Evolutionary conservation across 2,888 invertebrate species (phyloP).

Genomic region (Blera fallax): DNA sequence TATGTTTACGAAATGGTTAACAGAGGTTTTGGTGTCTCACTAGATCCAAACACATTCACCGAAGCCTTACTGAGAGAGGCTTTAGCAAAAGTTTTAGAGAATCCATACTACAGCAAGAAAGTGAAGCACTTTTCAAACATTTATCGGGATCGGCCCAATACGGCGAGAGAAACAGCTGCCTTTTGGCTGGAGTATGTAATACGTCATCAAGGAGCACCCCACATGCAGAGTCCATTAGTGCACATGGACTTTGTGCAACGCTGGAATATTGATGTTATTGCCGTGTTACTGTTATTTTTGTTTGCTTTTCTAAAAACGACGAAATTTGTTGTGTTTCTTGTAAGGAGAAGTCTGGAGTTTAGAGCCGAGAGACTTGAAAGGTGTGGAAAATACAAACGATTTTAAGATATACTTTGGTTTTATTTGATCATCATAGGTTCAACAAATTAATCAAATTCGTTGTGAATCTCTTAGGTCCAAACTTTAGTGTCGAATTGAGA

Average conservation of each 20-base stretch:
- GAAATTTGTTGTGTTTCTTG: background rate
- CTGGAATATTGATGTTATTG: constrained; percentile 75
- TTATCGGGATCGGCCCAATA: constrained; percentile 84
- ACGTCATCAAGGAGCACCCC: constrained; percentile 83
- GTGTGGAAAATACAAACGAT: background rate
- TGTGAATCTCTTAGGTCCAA: no score
- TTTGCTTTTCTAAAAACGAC: background rate
- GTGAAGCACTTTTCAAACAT: constrained; percentile 81
- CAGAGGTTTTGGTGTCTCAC: constrained; percentile 76
- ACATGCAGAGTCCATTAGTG: constrained; percentile 83
- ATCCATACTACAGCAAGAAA: constrained; percentile 75
- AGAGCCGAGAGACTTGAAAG: background rate
- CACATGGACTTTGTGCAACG: background rate
- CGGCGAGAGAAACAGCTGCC: constrained; percentile 82
- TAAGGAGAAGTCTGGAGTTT: background rate
- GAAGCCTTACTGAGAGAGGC: constrained; percentile 70
- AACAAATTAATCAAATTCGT: no score
- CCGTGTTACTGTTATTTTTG: background rate
- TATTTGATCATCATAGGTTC: no score
- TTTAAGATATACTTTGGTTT: background rate
- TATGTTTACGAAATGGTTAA: constrained; percentile 76
- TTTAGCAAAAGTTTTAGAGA: constrained; percentile 75
- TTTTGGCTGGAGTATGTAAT: constrained; percentile 85
- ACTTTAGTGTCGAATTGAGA: no score
- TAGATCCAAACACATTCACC: constrained; percentile 74